Percentiles rank a stretch among this genome's conserved stretches.
Conservation (phyloP, 2,888 invertebrate genomes). For the Oscheius sp. region DNA sequence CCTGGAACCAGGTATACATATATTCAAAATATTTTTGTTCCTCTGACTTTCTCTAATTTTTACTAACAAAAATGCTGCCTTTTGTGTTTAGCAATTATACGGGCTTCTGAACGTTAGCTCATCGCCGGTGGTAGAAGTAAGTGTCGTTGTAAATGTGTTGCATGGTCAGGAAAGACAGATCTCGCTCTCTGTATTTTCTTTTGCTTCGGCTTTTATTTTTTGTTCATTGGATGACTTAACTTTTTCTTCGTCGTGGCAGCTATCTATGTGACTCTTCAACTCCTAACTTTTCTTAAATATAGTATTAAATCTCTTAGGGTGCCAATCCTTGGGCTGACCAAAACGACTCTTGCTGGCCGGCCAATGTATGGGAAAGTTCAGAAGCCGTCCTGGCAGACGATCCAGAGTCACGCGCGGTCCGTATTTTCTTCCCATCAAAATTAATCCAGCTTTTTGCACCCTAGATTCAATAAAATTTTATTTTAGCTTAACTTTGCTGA, state of each 20-base stretch:
- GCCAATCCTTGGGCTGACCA: conserved; percentile 12
- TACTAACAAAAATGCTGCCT: conserved; percentile 22
- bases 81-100: conserved; percentile 22
- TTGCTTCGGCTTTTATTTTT: neutral
- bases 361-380: conserved; percentile 21
- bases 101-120: conserved; percentile 24
- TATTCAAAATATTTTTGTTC: too few species aligned
- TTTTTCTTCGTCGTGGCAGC: neutral
- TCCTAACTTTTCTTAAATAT: neutral
- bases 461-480: too few species aligned
- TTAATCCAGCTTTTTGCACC: too few species aligned
- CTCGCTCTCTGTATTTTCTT: neutral
- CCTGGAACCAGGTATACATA: conserved; percentile 29
- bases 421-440: conserved; percentile 4
- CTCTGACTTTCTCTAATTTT: too few species aligned
- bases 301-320: conserved; percentile 13
- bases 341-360: conserved; percentile 15
- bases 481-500: conserved; percentile 20
- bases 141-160: conserved; percentile 14
- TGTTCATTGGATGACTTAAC: neutral
- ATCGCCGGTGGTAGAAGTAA: conserved; percentile 22
- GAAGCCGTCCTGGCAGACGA: conserved; percentile 21
- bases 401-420: conserved; percentile 19
- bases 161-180: neutral
- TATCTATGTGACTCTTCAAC: neutral